Conservation (phyloP, 2,797 vertebrate genomes). For the Darevskia nairensis region DNA sequence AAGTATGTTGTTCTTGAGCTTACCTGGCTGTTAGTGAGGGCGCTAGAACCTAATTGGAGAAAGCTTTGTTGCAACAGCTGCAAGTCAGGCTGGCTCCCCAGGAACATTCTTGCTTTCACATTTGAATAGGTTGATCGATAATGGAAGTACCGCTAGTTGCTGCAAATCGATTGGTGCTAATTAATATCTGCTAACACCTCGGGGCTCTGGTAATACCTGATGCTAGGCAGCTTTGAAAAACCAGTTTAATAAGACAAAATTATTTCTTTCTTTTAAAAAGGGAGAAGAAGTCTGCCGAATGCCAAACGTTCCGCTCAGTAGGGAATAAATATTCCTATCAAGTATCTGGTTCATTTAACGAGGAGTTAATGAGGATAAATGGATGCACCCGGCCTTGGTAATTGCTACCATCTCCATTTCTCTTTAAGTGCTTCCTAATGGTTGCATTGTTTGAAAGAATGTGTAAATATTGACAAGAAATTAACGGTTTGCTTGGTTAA, state of each 20-base stretch:
- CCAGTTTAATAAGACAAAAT: neutral
- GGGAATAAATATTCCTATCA: neutral
- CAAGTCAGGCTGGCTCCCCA: neutral
- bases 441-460: constrained; percentile 15
- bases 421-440: constrained; percentile 6
- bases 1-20: constrained; percentile 42
- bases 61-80: neutral
- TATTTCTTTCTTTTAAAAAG: neutral
- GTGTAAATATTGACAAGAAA: constrained; percentile 23
- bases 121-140: fast-evolving
- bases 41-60: constrained; percentile 10
- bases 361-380: constrained; percentile 27
- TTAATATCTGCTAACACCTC: neutral
- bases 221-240: neutral
- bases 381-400: neutral
- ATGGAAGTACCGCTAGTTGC: neutral
- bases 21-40: constrained; percentile 47
- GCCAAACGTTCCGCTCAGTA: neutral
- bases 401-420: neutral
- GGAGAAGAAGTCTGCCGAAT: neutral
- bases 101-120: neutral
- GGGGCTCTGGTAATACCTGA: neutral
- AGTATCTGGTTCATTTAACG: neutral
- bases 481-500: constrained; percentile 22
- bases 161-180: neutral